Percentiles rank a stretch among this genome's conserved stretches.
Conservation (phyloP, 1,140 invertebrate species). For the Coenobita brevimanus region DNA sequence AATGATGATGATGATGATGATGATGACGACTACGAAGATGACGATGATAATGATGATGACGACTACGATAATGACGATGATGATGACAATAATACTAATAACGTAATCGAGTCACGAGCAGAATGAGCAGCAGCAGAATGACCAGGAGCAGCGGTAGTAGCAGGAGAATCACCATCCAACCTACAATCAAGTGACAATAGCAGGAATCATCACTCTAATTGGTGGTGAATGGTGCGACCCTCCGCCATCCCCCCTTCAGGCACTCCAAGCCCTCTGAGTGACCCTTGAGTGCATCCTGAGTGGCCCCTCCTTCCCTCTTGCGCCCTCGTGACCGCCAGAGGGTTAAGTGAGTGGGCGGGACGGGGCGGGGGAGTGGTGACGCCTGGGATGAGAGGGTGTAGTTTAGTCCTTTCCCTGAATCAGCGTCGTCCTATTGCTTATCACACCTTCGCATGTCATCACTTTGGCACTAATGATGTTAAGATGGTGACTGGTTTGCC, state of each 20-base stretch:
- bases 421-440: too few species aligned
- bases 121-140: too few species aligned
- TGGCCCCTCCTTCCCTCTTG: slow-evolving; percentile 30
- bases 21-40: too few species aligned
- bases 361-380: neutral
- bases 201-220: slow-evolving; percentile 10
- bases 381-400: too few species aligned
- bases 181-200: neutral
- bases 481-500: neutral
- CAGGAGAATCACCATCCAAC: neutral
- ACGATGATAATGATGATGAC: too few species aligned
- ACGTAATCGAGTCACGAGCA: too few species aligned
- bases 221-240: neutral
- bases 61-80: too few species aligned
- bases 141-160: neutral
- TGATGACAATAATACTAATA: too few species aligned
- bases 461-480: too few species aligned
- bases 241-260: neutral
- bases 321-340: neutral
- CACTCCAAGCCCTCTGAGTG: neutral
- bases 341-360: neutral
- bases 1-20: too few species aligned
- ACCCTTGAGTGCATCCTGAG: slow-evolving; percentile 12
- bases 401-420: too few species aligned
- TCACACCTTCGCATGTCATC: too few species aligned